Evolutionary conservation across 2,113 vertebrate genomes (phyloP).

Genomic region (Camelus dromedarius): DNA sequence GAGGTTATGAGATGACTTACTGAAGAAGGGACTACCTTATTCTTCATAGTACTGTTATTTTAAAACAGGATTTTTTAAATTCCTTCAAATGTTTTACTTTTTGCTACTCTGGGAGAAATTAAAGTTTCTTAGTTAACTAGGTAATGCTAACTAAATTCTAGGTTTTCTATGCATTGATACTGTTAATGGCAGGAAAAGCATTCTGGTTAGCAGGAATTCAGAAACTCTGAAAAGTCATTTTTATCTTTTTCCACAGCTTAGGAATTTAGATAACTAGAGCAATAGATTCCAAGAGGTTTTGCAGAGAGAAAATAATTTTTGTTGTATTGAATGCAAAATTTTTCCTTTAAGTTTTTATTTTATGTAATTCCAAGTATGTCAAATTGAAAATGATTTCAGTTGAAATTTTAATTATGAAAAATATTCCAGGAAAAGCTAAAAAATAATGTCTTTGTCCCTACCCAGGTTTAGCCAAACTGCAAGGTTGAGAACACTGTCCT

Average conservation of each 20-base stretch:
- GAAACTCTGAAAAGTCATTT: constrained; percentile 43
- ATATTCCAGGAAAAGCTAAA: constrained; percentile 20
- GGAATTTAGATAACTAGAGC: not conserved
- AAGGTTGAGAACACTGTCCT: not conserved
- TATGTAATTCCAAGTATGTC: not conserved
- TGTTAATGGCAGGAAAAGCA: not conserved
- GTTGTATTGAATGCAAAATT: not conserved
- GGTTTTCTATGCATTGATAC: not conserved
- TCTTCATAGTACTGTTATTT: not conserved
- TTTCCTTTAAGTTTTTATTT: not conserved
- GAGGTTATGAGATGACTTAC: not conserved
- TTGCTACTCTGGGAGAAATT: constrained; percentile 13
- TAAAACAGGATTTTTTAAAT: not conserved
- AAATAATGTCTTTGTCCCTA: not conserved
- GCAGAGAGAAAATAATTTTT: constrained; percentile 1
- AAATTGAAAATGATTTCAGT: not conserved
- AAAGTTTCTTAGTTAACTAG: constrained; percentile 53
- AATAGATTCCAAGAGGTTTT: not conserved
- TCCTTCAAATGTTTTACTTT: not conserved
- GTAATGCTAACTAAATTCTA: not conserved
- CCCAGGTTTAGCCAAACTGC: not conserved
- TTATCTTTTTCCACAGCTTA: constrained; percentile 39
- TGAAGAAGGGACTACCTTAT: not conserved
- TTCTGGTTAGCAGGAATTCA: constrained; percentile 23
- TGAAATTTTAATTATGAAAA: constrained; percentile 29